phyloP scores from a whole-genome alignment of 2,797 vertebrate genomes.

The Takifugu rubripes region DNA sequence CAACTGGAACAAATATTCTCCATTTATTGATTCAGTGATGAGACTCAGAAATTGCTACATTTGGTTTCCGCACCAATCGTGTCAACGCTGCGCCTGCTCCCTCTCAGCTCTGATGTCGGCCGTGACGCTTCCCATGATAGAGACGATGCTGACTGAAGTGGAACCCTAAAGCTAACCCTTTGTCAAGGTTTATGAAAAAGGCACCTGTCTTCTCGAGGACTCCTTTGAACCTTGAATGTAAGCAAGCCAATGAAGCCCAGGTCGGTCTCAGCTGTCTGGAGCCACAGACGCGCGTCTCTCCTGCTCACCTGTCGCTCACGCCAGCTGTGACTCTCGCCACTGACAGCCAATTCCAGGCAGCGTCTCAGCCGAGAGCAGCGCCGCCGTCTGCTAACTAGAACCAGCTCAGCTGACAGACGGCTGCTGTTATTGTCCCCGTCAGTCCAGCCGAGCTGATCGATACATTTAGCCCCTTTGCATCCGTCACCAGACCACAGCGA shows the following conservation, averaged over 20 bases:
- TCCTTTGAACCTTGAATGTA: constrained; percentile 30
- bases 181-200: constrained; percentile 2
- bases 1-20: not conserved
- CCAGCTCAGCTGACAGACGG: constrained; percentile 19
- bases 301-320: constrained; percentile 39
- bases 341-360: constrained; percentile 52
- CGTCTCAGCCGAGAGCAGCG: constrained; percentile 22
- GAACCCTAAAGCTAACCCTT: constrained; percentile 1
- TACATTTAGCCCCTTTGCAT: not conserved
- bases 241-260: constrained; percentile 29
- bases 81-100: too few relatives aligned
- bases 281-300: constrained; percentile 15
- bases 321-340: constrained; percentile 54
- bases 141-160: too few relatives aligned
- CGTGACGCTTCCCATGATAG: too few relatives aligned
- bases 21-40: not conserved
- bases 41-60: not conserved
- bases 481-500: too few relatives aligned
- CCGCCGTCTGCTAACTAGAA: constrained; percentile 23
- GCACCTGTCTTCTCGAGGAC: constrained; percentile 16
- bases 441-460: constrained; percentile 16
- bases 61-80: too few relatives aligned
- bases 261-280: constrained; percentile 45
- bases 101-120: too few relatives aligned
- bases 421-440: constrained; percentile 26